Conservation (phyloP, 2,888 invertebrate genomes). For the Tiliacea citrago region DNA sequence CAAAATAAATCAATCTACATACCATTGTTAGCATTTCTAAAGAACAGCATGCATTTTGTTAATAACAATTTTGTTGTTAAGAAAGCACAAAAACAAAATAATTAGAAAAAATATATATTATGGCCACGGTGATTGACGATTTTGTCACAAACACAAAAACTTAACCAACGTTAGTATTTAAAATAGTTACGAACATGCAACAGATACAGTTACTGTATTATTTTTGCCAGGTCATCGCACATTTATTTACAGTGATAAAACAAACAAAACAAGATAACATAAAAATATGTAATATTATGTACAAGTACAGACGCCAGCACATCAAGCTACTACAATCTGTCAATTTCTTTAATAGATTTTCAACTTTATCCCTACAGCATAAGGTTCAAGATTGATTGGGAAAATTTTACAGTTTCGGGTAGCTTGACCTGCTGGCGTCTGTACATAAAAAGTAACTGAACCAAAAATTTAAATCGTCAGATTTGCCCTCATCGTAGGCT, state of each 20-base stretch:
- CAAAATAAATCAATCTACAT: conserved; percentile 12
- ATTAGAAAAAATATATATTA: background rate
- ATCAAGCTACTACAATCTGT: no score
- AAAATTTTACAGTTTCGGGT: no score
- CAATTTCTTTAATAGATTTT: no score
- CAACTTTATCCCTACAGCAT: no score
- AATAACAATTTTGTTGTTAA: background rate
- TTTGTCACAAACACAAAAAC: background rate
- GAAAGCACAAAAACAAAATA: background rate
- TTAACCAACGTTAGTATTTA: background rate
- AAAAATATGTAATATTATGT: background rate
- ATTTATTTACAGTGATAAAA: background rate
- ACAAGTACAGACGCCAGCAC: no score
- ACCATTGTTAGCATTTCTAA: conserved; percentile 16
- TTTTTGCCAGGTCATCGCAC: background rate
- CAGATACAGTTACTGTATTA: background rate
- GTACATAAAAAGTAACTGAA: no score
- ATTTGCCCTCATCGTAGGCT: no score
- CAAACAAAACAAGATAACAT: background rate
- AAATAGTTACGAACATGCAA: background rate
- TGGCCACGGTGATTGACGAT: background rate
- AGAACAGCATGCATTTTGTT: conserved; percentile 23
- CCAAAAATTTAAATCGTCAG: no score
- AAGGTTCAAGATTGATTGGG: no score
- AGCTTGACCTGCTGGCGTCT: no score